A percentile compares a stretch with the other conserved stretches of the same genome.
These are phyloP conservation scores for Parauchenoglanis punctatus DNA, from an alignment of 2,797 vertebrate genomes.

Conservation along the genomic window DNA sequence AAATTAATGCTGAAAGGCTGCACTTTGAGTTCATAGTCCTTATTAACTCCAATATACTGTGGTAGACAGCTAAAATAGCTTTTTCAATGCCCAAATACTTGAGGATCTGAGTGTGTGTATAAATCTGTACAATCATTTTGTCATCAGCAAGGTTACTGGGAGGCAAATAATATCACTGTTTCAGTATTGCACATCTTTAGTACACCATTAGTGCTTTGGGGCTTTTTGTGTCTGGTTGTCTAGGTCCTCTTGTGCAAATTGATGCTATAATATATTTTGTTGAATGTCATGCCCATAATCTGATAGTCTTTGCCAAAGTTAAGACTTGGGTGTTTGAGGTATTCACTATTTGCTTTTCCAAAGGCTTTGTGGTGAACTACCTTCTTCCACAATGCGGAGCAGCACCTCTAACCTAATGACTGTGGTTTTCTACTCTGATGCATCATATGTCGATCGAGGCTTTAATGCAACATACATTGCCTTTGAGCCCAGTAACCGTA, in stretches of 20 bases:
- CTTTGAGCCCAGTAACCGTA: constrained; percentile 83
- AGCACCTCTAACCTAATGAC: constrained; percentile 74
- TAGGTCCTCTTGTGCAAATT: not conserved
- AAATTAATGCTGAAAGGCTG: not conserved
- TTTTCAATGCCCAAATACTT: not conserved
- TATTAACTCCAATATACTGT: not conserved
- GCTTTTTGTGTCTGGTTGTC: not conserved
- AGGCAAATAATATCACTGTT: not conserved
- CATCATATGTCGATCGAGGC: constrained; percentile 85
- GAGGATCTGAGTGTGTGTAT: not conserved
- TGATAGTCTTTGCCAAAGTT: not conserved
- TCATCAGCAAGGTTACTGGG: not conserved
- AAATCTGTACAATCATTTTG: not conserved
- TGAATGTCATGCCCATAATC: not conserved
- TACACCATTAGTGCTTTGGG: not conserved
- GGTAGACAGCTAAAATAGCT: not conserved
- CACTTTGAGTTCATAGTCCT: not conserved
- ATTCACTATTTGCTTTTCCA: not conserved
- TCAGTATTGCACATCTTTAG: not conserved
- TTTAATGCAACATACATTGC: constrained; percentile 82
- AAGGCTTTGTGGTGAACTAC: constrained; percentile 83
- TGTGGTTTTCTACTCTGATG: constrained; percentile 81
- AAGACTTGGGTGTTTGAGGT: not conserved
- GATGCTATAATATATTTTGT: not conserved
- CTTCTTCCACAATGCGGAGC: constrained; percentile 69